Conservation (phyloP, 2,888 invertebrate species). For the Diadegma fenestrale region DNA sequence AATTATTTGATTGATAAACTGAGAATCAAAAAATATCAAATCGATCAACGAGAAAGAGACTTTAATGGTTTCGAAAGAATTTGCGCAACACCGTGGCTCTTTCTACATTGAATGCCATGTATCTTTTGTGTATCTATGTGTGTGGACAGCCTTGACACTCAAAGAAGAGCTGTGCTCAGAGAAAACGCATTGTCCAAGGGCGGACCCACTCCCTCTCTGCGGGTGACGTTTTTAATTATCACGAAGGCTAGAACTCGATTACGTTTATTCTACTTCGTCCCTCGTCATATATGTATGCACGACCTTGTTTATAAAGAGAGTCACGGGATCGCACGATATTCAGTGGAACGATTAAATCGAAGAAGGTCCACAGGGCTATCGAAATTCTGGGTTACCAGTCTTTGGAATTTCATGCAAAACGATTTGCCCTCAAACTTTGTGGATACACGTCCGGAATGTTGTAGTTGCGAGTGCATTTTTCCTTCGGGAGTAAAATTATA, state of each 20-base stretch:
- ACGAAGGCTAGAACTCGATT: slow-evolving; percentile 77
- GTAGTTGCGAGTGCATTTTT: background rate
- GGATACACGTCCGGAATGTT: background rate
- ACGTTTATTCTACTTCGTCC: slow-evolving; percentile 54
- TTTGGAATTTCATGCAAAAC: background rate
- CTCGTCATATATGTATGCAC: slow-evolving; percentile 51
- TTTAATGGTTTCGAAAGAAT: background rate
- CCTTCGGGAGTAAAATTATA: too few relatives aligned
- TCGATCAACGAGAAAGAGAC: background rate
- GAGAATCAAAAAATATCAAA: too few relatives aligned
- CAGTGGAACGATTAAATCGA: slow-evolving; percentile 12
- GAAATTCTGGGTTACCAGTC: slow-evolving; percentile 9
- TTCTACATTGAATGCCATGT: background rate
- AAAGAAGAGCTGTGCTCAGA: slow-evolving; percentile 46
- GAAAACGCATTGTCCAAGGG: slow-evolving; percentile 69
- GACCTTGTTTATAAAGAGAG: background rate
- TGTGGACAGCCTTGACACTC: slow-evolving; percentile 65
- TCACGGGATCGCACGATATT: background rate
- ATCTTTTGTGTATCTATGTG: slow-evolving; percentile 3
- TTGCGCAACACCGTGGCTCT: background rate
- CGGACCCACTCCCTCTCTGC: slow-evolving; percentile 71
- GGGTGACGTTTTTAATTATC: slow-evolving; percentile 82
- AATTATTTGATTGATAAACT: too few relatives aligned
- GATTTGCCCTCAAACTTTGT: background rate
- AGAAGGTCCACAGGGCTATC: slow-evolving; percentile 4